Conservation (phyloP, 1,140 invertebrate genomes). For the Papilio glaucus region DNA sequence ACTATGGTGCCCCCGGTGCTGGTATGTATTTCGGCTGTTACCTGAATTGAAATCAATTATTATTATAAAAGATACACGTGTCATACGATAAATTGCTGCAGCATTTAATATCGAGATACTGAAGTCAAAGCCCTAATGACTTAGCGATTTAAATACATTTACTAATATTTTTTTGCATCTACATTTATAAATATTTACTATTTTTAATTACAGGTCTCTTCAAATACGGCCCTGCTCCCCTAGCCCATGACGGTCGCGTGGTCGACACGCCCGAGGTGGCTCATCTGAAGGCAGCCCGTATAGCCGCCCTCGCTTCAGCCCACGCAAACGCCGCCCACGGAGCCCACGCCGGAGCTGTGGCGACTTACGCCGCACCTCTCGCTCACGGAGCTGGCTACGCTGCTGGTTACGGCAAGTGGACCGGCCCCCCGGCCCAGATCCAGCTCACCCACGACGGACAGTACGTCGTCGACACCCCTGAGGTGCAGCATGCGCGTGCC, state of each 20-base stretch:
- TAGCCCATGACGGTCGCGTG: slow-evolving; percentile 82
- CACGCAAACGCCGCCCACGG: slow-evolving; percentile 83
- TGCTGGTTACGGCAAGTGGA: slow-evolving; percentile 75
- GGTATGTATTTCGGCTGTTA: slow-evolving; percentile 48
- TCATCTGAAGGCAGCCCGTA: slow-evolving; percentile 82
- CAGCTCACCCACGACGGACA: slow-evolving; percentile 82
- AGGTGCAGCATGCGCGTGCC: slow-evolving; percentile 78
- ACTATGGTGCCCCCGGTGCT: slow-evolving; percentile 76
- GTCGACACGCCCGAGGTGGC: slow-evolving; percentile 85
- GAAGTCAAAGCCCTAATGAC: too few species aligned
- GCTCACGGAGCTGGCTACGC: slow-evolving; percentile 65
- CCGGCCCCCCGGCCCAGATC: slow-evolving; percentile 75
- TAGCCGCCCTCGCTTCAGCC: slow-evolving; percentile 80
- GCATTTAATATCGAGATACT: too few species aligned
- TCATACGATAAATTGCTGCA: too few species aligned
- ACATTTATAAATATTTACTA: background rate
- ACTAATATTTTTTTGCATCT: too few species aligned
- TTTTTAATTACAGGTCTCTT: slow-evolving; percentile 59
- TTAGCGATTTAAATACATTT: too few species aligned
- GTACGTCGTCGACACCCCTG: slow-evolving; percentile 80
- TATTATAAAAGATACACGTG: too few species aligned
- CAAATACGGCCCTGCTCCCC: slow-evolving; percentile 83
- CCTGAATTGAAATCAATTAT: too few species aligned
- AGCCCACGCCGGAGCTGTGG: slow-evolving; percentile 60
- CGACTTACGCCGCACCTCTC: slow-evolving; percentile 53